Percentiles rank a stretch among this genome's conserved stretches.
Conservation (phyloP, 2,797 vertebrate genomes). For the Brachymystax lenok region DNA sequence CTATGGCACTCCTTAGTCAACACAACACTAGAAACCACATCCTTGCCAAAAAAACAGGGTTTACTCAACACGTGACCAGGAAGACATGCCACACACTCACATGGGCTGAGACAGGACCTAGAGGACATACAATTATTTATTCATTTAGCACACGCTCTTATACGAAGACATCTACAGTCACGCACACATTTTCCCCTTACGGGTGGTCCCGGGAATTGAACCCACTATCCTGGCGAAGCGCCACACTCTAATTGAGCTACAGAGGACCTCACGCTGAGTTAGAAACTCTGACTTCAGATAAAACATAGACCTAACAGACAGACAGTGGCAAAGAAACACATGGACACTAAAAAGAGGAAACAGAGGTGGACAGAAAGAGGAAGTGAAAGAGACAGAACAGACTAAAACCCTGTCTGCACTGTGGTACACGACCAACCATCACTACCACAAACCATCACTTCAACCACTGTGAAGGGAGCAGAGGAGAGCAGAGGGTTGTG, state of each 20-base stretch:
- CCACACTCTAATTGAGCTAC: no score
- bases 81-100: not conserved
- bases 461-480: not conserved
- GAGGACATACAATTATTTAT: not conserved
- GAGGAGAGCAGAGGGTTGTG: not conserved
- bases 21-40: not conserved
- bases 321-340: conserved; percentile 13
- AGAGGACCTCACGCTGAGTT: not conserved
- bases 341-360: conserved; percentile 65
- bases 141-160: not conserved
- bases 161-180: no score
- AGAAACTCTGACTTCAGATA: not conserved
- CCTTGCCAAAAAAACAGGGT: not conserved
- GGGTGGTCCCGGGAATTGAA: not conserved
- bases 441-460: not conserved
- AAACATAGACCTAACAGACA: not conserved
- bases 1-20: not conserved
- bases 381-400: conserved; percentile 51
- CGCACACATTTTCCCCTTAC: no score
- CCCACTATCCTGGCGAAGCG: no score
- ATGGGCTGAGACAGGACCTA: no score
- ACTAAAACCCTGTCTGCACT: conserved; percentile 45
- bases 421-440: conserved; percentile 26
- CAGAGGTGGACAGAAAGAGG: conserved; percentile 55
- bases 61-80: not conserved